phyloP scores from a whole-genome alignment of 2,113 vertebrate genomes.

The Numenius arquata region DNA sequence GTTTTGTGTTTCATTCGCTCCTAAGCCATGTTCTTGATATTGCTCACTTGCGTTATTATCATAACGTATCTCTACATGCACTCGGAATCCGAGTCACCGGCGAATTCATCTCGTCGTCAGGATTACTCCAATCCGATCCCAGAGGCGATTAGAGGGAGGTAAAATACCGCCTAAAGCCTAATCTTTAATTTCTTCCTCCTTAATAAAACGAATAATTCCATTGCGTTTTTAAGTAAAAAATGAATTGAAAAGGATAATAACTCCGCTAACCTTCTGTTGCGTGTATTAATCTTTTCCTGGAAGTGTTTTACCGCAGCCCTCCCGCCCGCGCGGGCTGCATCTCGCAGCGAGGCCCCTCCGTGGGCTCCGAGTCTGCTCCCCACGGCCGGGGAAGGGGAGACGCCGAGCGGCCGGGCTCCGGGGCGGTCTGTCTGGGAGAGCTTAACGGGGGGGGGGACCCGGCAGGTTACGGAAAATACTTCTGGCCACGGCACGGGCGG shows the following conservation, averaged over 20 bases:
- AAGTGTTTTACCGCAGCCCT: neutral
- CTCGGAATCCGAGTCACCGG: conserved; percentile 1
- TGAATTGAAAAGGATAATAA: conserved; percentile 54
- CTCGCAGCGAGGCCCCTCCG: neutral
- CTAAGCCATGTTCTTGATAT: conserved; percentile 58
- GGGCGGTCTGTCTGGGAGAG: neutral
- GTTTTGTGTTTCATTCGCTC: conserved; percentile 58
- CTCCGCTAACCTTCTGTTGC: conserved; percentile 56
- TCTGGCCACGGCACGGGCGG: neutral
- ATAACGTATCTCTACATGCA: conserved; percentile 31
- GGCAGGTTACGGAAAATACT: neutral
- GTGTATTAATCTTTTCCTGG: conserved; percentile 16
- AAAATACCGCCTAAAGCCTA: conserved; percentile 43
- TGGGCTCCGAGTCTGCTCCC: neutral
- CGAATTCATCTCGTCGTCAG: conserved; percentile 48
- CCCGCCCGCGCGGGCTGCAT: neutral
- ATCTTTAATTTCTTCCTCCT: conserved; percentile 56
- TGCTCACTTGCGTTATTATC: conserved; percentile 60
- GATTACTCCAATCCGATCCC: conserved; percentile 49
- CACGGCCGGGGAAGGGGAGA: neutral
- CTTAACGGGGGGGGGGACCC: neutral
- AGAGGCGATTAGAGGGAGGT: conserved; percentile 41
- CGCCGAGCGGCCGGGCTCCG: too few species aligned
- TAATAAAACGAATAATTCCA: conserved; percentile 56
- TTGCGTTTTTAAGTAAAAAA: conserved; percentile 53